A percentile compares a stretch with the other conserved stretches of the same genome.
phyloP scores from a whole-genome alignment of 2,113 vertebrate species.

The Gymnogyps californianus region DNA sequence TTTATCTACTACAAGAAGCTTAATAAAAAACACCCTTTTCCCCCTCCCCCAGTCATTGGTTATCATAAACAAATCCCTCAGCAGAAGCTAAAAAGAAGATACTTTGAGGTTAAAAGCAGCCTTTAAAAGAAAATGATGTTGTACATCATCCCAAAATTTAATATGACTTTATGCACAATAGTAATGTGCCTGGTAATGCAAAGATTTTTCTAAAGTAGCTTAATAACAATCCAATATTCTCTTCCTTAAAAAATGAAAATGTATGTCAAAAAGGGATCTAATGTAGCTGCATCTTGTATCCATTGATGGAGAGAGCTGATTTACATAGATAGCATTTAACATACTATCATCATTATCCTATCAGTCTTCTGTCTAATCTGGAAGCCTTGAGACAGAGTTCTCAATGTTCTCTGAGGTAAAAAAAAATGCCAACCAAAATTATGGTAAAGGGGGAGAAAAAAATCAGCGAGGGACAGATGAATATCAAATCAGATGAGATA shows the following conservation, averaged over 20 bases:
- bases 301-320: constrained; percentile 82
- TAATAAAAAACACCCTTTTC: constrained; percentile 53
- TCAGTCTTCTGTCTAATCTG: constrained; percentile 82
- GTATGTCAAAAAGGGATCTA: constrained; percentile 76
- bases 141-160: constrained; percentile 79
- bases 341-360: constrained; percentile 84
- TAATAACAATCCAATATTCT: constrained; percentile 81
- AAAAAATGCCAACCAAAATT: constrained; percentile 74
- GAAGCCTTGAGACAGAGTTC: constrained; percentile 74
- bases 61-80: constrained; percentile 66
- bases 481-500: constrained; percentile 67
- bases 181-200: constrained; percentile 76
- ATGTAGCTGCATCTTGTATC: constrained; percentile 82
- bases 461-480: constrained; percentile 66
- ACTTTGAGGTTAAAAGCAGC: constrained; percentile 72
- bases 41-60: constrained; percentile 21
- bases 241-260: constrained; percentile 80
- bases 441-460: constrained; percentile 66
- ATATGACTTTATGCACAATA: constrained; percentile 81
- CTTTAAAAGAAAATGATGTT: constrained; percentile 76
- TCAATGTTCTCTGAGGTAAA: constrained; percentile 75
- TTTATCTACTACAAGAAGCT: constrained; percentile 54
- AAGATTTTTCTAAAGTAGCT: constrained; percentile 78
- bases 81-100: constrained; percentile 67
- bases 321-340: constrained; percentile 85